Evolutionary conservation across 2,888 invertebrate genomes (phyloP), one percentile per base, ranked within the genome.

Genomic region (Biston betularia): DNA sequence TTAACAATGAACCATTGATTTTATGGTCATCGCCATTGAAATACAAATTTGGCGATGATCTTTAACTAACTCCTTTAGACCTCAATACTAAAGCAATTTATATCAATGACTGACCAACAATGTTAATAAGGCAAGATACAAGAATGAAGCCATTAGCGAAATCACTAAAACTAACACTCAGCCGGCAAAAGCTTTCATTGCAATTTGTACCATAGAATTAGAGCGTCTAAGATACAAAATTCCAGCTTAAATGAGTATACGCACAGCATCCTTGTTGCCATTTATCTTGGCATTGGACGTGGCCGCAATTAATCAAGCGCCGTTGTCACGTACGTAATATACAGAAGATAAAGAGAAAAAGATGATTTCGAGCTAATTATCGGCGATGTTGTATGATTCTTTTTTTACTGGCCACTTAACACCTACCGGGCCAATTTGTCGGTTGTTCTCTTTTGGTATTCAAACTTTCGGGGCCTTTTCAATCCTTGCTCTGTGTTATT

Each of bases 291-390:
- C 83, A 84, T 85, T 86, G 86, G 87, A 88, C 88, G 85, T 84
- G 81, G 84, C 82, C 83, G 91, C 90, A 90, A 92, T 92, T 92
- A 92, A 92, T 92, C 92, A 92, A 90, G 83, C 75, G 84, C 83
- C 87, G 89, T 89, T 92, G 92, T 92, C 92, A 90, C 88, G 87
- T 89, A 83, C 83, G 83, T 85, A 86, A 86, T 86, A 89, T 87
- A 86, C 83, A 77, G 79, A 76, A 82, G 88, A 86, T 89, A 91
- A 89, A 89, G 87, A 87, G 87, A 88, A 91, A 89, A 90, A 87
- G 87, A 91, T 90, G 89, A 91, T 91, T 90, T 88, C 85, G 82
- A 83, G 88, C 91, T 92, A 92, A 92, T 92, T 92, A 92, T 89
- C 87, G 83, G 78, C 81, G 84, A 83, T 87, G 88, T 85, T 82